Percentiles rank a stretch among this genome's conserved stretches.
Evolutionary conservation across 1,140 invertebrate species (phyloP).

Genomic region (Meloidogyne floridensis): DNA sequence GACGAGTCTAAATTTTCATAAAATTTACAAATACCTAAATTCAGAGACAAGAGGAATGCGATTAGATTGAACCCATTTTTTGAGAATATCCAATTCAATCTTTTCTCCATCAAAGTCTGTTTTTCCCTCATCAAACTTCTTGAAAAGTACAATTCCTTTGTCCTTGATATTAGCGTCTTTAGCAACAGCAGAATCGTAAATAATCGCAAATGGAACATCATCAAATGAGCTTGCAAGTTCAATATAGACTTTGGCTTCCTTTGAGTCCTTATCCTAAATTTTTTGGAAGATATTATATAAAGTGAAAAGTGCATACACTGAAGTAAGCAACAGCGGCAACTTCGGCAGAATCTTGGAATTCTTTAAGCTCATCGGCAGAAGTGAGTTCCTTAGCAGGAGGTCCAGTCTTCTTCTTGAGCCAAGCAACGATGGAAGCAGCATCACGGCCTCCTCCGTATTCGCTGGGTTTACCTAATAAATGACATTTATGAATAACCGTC

Average conservation of each 20-base stretch:
- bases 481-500: no score
- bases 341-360: constrained; percentile 78
- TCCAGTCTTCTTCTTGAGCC: constrained; percentile 95
- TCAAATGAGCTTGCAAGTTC: constrained; percentile 79
- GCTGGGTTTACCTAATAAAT: constrained; percentile 70
- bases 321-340: constrained; percentile 91
- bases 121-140: constrained; percentile 93
- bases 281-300: background rate
- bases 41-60: constrained; percentile 89
- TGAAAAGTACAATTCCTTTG: constrained; percentile 77
- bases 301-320: constrained; percentile 69
- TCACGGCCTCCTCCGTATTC: constrained; percentile 88
- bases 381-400: constrained; percentile 78
- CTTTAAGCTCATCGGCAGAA: constrained; percentile 80
- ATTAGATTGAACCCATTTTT: constrained; percentile 82
- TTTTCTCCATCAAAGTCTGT: constrained; percentile 77
- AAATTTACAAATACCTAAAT: constrained; percentile 71
- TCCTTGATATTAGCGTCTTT: constrained; percentile 74
- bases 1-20: background rate
- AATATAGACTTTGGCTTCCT: constrained; percentile 81
- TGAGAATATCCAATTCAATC: constrained; percentile 73
- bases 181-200: constrained; percentile 77
- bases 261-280: constrained; percentile 70
- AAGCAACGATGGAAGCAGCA: constrained; percentile 86
- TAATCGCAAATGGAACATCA: constrained; percentile 85